phyloP scores from a whole-genome alignment of 2,888 invertebrate genomes.

The Thymelicus sylvestris region DNA sequence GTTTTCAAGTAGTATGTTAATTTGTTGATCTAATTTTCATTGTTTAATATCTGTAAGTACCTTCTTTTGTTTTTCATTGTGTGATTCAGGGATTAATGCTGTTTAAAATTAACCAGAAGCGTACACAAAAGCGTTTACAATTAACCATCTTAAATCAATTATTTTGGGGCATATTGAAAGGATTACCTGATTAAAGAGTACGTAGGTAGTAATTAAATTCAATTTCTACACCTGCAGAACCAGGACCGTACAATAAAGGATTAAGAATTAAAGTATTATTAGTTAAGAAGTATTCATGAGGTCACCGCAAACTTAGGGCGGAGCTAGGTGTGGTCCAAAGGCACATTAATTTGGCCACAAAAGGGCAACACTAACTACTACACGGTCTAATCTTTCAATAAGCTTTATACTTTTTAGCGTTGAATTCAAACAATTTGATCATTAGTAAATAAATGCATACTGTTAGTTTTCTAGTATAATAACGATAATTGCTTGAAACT shows the following conservation, averaged over 20 bases:
- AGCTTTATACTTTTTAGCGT: conserved; percentile 14
- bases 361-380: conserved; percentile 25
- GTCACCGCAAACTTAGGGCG: conserved; percentile 21
- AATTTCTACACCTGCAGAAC: conserved; percentile 16
- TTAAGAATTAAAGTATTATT: conserved; percentile 20
- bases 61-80: too few species aligned
- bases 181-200: too few species aligned
- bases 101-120: too few species aligned
- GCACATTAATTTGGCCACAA: conserved; percentile 30
- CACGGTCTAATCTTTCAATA: conserved; percentile 12
- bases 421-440: conserved; percentile 11
- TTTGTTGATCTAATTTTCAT: too few species aligned
- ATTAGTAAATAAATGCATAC: conserved; percentile 19
- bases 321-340: conserved; percentile 23
- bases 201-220: not conserved
- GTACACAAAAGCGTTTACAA: too few species aligned
- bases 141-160: too few species aligned
- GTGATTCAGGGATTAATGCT: too few species aligned
- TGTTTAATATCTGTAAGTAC: too few species aligned
- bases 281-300: conserved; percentile 8
- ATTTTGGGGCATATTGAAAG: too few species aligned
- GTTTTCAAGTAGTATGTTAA: too few species aligned
- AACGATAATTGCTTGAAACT: too few species aligned
- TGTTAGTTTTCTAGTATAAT: not conserved
- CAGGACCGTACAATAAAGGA: conserved; percentile 20